Percentiles rank a stretch among this genome's conserved stretches.
phyloP scores from a whole-genome alignment of 2,113 vertebrate species.

The Thamnophis sirtalis region DNA sequence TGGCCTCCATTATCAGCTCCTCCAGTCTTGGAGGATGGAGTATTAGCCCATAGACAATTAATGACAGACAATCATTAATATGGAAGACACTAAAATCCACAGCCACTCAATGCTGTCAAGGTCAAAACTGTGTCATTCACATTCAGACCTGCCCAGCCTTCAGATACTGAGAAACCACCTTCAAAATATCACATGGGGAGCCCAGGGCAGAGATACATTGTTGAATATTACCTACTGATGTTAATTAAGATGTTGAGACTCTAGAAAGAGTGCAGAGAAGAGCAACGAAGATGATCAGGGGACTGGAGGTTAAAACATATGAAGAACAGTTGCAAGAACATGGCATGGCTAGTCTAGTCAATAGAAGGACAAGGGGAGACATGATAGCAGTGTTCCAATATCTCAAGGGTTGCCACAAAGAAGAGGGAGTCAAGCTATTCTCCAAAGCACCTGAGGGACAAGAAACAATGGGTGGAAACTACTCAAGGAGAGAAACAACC shows the following conservation, averaged over 20 bases:
- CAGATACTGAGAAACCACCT: background rate
- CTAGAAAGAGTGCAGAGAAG: too few species aligned
- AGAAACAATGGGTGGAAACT: too few species aligned
- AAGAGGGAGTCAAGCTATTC: too few species aligned
- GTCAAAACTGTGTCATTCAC: background rate
- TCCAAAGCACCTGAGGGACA: too few species aligned
- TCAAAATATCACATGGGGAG: background rate
- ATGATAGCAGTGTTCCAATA: too few species aligned
- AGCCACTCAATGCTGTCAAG: background rate
- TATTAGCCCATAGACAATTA: background rate
- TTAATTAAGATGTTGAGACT: background rate
- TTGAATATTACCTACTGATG: background rate
- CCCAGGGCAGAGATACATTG: background rate
- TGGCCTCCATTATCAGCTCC: background rate
- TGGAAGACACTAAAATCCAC: background rate
- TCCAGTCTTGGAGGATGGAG: background rate
- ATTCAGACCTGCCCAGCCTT: background rate
- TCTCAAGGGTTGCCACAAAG: too few species aligned
- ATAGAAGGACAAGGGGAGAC: too few species aligned
- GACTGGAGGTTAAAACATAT: too few species aligned
- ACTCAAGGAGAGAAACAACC: too few species aligned
- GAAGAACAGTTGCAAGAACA: too few species aligned
- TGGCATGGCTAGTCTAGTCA: too few species aligned
- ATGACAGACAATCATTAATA: background rate
- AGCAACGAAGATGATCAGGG: too few species aligned